Base-by-base conservation (phyloP, 2,797 vertebrate genomes). In the Sternarchorhynchus goeldii region DNA sequence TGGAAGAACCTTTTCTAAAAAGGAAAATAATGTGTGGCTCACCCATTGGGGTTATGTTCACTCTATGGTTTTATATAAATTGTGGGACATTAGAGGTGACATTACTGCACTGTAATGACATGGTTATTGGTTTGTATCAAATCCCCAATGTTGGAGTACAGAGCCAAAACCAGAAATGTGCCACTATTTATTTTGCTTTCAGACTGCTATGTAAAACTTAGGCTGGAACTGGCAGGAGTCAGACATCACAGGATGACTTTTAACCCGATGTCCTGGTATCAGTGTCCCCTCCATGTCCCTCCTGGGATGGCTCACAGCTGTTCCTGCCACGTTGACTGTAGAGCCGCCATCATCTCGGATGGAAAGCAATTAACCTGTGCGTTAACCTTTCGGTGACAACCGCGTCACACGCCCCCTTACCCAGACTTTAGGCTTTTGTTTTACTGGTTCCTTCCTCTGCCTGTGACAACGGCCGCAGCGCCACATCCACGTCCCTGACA, bases 381-480 rank as follows among this genome's bases (percentile, higher is more conserved):
- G 60, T 20, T 58, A 80, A 84, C 66, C 83, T 77, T 75, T 63
- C 45, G 59, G 50, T 78, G 78, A 55, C 55, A 41, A 39, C 72
- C 63, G 56, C 25, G 21, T 80, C 78, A 78, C 74, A 14, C 29
- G 21, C 59, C 10, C 25, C 18, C 64, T 41, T 45, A 50, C 45
- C 45, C 45, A 50, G 58, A 60, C 62, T 73, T 34, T 41, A n/a
- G 6, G 53, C 60, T 63, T 56, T 55, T 85, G 76, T 65, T 85
- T 85, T 82, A 75, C 73, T 57, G 79, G 75, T 78, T 83, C 82
- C 72, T 83, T 80, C 76, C 75, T 82, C 58, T 50, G 72, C 83
- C 66, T 64, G 67, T 41, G 36, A 57, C 63, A 72, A 64, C 64
- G 77, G 79, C 77, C 66, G 70, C 73, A 68, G 45, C 71, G 69